Conservation (phyloP, 1,140 invertebrate species). For the Aphelenchoides fujianensis region DNA sequence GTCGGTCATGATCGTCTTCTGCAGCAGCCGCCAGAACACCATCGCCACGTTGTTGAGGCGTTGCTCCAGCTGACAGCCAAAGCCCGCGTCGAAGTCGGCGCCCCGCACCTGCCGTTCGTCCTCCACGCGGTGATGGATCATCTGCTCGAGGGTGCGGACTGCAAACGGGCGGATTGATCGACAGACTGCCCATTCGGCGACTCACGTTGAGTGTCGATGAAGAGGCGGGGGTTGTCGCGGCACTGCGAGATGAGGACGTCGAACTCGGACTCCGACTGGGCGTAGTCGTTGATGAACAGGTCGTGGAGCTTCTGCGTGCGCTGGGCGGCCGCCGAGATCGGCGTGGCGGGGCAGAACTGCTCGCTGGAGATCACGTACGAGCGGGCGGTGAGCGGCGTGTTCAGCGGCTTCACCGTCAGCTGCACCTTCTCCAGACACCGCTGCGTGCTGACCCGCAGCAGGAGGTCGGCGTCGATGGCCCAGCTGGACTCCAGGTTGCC, state of each 20-base stretch:
- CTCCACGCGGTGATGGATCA: neutral
- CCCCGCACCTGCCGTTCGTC: constrained; percentile 15
- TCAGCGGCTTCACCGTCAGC: constrained; percentile 9
- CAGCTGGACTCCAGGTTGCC: constrained; percentile 30
- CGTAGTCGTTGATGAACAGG: constrained; percentile 31
- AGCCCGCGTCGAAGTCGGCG: constrained; percentile 17
- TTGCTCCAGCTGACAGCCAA: constrained; percentile 21
- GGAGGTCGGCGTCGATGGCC: constrained; percentile 45
- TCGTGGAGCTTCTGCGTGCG: constrained; percentile 39
- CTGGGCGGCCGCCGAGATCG: constrained; percentile 31
- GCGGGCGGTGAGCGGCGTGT: constrained; percentile 35
- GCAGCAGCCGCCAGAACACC: constrained; percentile 45
- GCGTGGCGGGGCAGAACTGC: constrained; percentile 44
- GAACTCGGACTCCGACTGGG: constrained; percentile 33
- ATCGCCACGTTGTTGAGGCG: constrained; percentile 28
- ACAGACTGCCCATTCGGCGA: constrained; percentile 3
- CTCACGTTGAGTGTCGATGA: constrained; percentile 38
- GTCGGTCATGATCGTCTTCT: constrained; percentile 38
- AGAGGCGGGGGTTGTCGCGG: constrained; percentile 38
- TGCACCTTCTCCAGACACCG: constrained; percentile 50
- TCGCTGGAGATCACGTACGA: constrained; percentile 50
- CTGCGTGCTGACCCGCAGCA: constrained; percentile 44
- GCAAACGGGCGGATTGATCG: constrained; percentile 14
- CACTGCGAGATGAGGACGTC: constrained; percentile 37
- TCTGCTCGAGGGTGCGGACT: constrained; percentile 16